Percentiles rank a stretch among this genome's conserved stretches.
Evolutionary conservation across 2,113 vertebrate species (phyloP).

Genomic region (Xenopus borealis): DNA sequence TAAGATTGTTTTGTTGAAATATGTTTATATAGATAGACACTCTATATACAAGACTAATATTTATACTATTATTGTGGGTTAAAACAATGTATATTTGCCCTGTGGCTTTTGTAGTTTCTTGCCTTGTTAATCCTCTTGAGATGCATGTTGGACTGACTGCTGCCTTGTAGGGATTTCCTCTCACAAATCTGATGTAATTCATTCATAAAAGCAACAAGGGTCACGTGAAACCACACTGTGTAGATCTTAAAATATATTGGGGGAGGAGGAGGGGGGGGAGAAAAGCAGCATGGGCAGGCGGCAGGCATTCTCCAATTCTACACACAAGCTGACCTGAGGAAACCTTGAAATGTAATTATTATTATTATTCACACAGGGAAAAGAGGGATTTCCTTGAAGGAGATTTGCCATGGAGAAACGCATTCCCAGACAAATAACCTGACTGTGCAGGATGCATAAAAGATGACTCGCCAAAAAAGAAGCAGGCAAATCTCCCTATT

Average conservation of each 20-base stretch:
- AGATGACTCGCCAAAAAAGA: slow-evolving; percentile 39
- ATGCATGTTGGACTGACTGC: no score
- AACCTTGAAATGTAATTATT: slow-evolving; percentile 32
- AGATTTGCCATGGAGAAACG: slow-evolving; percentile 22
- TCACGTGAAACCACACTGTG: not conserved
- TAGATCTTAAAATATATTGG: no score
- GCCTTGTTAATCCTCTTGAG: no score
- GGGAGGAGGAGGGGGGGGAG: no score
- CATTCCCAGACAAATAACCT: slow-evolving; percentile 12
- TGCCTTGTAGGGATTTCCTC: slow-evolving; percentile 59
- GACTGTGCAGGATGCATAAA: slow-evolving; percentile 35
- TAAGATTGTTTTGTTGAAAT: no score
- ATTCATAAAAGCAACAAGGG: slow-evolving; percentile 37
- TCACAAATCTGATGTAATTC: slow-evolving; percentile 34
- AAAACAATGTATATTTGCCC: no score
- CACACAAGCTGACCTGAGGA: fast-evolving
- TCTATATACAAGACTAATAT: no score
- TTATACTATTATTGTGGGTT: no score
- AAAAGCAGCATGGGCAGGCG: not conserved
- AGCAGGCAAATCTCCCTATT: slow-evolving; percentile 13
- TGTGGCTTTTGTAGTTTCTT: no score
- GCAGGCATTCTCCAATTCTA: not conserved
- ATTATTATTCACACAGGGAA: slow-evolving; percentile 16
- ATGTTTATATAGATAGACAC: no score
- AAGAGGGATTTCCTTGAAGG: slow-evolving; percentile 21